phyloP scores from a whole-genome alignment of 1,140 invertebrate genomes.

The Mizuhopecten yessoensis region DNA sequence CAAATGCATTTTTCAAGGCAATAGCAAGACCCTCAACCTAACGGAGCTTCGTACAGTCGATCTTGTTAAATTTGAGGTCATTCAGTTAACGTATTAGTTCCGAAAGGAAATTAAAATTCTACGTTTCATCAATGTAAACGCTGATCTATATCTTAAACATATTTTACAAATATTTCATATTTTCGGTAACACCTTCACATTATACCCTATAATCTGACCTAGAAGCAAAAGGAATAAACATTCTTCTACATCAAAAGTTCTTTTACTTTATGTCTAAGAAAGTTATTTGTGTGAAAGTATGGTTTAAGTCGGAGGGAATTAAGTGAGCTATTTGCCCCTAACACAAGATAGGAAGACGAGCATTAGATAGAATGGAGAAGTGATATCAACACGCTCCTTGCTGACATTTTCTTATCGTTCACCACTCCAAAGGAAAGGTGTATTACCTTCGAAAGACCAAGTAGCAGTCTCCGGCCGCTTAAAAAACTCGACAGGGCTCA shows the following conservation, averaged over 20 bases:
- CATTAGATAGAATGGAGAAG: not conserved
- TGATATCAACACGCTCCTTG: not conserved
- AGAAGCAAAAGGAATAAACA: not conserved
- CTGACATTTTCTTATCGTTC: constrained; percentile 28
- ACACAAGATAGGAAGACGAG: not conserved
- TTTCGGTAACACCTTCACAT: not conserved
- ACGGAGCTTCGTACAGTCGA: no score
- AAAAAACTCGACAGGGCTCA: constrained; percentile 32
- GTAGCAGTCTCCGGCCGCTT: not conserved
- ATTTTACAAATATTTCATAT: constrained; percentile 36
- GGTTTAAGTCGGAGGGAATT: constrained; percentile 25
- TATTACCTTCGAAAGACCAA: not conserved
- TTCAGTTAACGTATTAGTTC: not conserved
- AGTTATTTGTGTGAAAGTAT: constrained; percentile 39
- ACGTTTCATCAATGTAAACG: not conserved
- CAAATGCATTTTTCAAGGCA: no score
- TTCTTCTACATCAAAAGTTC: constrained; percentile 23
- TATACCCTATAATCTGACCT: constrained; percentile 10
- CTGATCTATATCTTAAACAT: constrained; percentile 22
- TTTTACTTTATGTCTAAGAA: constrained; percentile 17
- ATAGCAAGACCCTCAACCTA: no score
- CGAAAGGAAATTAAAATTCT: constrained; percentile 21
- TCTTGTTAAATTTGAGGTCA: not conserved
- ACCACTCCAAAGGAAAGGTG: constrained; percentile 23
- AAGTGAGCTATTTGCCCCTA: constrained; percentile 3